Evolutionary conservation across 2,888 invertebrate species (phyloP).

Genomic region (Acrocyrtus sp.): DNA sequence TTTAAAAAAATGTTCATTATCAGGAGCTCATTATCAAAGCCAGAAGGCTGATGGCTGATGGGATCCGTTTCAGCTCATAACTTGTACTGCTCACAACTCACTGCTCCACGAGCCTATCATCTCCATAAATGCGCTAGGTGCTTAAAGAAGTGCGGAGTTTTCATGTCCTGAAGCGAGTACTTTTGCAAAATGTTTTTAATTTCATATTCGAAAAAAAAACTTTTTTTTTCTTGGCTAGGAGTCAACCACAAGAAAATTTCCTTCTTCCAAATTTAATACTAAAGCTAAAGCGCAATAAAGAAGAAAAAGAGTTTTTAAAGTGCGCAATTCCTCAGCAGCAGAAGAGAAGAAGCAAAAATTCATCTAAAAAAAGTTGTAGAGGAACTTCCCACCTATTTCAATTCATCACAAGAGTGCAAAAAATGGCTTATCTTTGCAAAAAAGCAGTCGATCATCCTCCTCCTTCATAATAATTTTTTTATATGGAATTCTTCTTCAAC

Average conservation of each 20-base stretch:
- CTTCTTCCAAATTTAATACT: background rate
- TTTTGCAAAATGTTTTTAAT: background rate
- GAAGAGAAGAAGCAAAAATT: constrained; percentile 14
- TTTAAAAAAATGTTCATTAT: background rate
- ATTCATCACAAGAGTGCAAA: background rate
- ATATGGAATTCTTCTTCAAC: background rate
- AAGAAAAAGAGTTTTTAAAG: constrained; percentile 16
- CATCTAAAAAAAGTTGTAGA: background rate
- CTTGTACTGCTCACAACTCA: background rate
- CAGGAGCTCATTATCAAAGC: background rate
- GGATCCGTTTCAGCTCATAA: too few species aligned
- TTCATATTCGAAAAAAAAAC: background rate
- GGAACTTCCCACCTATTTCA: background rate
- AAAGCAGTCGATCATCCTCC: background rate
- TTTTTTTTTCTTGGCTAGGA: constrained; percentile 15
- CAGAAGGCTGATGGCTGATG: too few species aligned
- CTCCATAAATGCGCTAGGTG: background rate
- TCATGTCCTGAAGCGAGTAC: background rate
- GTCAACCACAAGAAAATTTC: constrained; percentile 3
- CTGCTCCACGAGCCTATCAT: background rate
- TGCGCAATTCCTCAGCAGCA: too few species aligned
- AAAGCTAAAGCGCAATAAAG: background rate
- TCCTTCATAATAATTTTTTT: background rate
- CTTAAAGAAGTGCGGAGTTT: background rate
- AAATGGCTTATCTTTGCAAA: background rate